phyloP scores from a whole-genome alignment of 1,140 invertebrate genomes.

The Marisa cornuarietis region DNA sequence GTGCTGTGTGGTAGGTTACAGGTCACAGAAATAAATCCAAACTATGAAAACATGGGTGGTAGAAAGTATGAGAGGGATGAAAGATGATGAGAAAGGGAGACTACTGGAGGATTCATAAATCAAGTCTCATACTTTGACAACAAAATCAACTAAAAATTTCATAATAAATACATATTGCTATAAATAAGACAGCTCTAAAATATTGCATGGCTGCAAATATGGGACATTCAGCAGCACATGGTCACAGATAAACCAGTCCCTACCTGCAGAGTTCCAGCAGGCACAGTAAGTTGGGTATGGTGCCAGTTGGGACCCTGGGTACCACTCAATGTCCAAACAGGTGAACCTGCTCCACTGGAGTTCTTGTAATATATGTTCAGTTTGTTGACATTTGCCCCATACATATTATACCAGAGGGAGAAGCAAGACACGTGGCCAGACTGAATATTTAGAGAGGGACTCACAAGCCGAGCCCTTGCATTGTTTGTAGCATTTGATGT shows the following conservation, averaged over 20 bases:
- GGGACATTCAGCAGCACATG: not conserved
- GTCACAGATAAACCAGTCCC: not conserved
- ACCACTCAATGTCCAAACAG: conserved; percentile 19
- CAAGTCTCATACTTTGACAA: too few relatives aligned
- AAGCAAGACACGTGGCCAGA: conserved; percentile 65
- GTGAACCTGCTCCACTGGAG: conserved; percentile 14
- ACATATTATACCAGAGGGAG: conserved; percentile 77
- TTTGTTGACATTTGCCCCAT: conserved; percentile 66
- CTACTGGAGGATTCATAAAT: too few relatives aligned
- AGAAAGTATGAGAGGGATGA: too few relatives aligned
- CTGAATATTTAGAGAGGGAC: conserved; percentile 49
- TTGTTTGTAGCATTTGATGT: conserved; percentile 68
- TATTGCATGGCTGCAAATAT: too few relatives aligned
- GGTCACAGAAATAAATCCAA: too few relatives aligned
- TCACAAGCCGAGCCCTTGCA: conserved; percentile 76
- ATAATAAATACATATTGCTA: too few relatives aligned
- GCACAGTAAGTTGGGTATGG: conserved; percentile 32
- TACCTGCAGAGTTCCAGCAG: conserved; percentile 9
- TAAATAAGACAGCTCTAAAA: too few relatives aligned
- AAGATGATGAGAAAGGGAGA: too few relatives aligned
- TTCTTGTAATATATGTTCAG: conserved; percentile 51
- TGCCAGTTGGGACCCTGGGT: conserved; percentile 48
- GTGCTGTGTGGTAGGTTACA: too few relatives aligned
- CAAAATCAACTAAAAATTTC: too few relatives aligned
- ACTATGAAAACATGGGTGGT: too few relatives aligned